Evolutionary conservation across 2,888 invertebrate species (phyloP).

Genomic region (Subacronicta megacephala): DNA sequence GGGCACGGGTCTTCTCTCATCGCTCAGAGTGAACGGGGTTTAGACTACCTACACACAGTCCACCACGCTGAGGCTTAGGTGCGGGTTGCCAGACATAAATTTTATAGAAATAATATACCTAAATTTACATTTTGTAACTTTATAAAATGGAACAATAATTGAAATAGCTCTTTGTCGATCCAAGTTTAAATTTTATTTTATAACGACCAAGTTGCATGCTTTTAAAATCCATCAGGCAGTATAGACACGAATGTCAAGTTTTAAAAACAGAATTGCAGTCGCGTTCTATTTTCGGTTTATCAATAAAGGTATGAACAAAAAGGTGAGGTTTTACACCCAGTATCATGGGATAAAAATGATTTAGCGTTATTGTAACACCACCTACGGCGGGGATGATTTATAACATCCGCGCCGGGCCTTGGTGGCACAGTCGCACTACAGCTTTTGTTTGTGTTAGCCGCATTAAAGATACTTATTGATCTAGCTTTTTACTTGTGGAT

Average conservation of each 20-base stretch:
- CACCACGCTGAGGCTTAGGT: no score
- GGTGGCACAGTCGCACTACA: constrained; percentile 24
- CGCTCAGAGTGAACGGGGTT: no score
- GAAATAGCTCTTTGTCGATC: neutral
- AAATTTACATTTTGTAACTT: no score
- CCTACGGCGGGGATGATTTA: constrained; percentile 32
- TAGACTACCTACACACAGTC: no score
- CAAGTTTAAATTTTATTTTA: constrained; percentile 6
- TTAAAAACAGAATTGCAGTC: constrained; percentile 2
- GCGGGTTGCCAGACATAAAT: no score
- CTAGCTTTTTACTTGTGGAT: neutral
- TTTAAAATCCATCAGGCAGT: constrained; percentile 3
- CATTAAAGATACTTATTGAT: constrained; percentile 3
- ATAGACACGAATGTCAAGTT: constrained; percentile 13
- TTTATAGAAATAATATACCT: no score
- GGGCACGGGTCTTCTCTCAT: no score
- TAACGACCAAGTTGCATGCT: constrained; percentile 31
- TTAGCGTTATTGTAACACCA: constrained; percentile 24
- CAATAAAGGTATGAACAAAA: constrained; percentile 9
- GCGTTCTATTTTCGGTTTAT: constrained; percentile 8
- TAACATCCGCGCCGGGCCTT: constrained; percentile 11
- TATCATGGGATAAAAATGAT: constrained; percentile 43
- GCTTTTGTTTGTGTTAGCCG: constrained; percentile 20
- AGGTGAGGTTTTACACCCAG: constrained; percentile 14
- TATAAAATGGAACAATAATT: no score